Base-by-base conservation (phyloP, 2,888 invertebrate genomes). In the Microctonus brassicae region DNA sequence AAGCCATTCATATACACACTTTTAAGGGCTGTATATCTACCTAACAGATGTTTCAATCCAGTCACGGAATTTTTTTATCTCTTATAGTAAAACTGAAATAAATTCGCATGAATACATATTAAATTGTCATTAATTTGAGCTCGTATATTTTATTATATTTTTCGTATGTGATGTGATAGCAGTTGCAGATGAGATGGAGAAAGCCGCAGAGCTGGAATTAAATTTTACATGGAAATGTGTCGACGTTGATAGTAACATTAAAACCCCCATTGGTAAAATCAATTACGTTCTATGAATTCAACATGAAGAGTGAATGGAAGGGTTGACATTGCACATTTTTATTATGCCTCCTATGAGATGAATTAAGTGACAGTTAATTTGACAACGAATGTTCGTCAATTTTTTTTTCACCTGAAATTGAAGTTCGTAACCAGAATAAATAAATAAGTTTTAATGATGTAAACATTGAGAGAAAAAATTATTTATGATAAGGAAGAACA, bases 241-340 rank as follows among this genome's bases (percentile, higher is more conserved):
- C n/a, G n/a, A 39, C 39, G 39, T n/a, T 17, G 47, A 20, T n/a
- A 4, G 17, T n/a, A n/a, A 47, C 17, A 57, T 33, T 39, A 36
- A 39, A 47, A 3, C 9, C 58, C 53, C 80, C 76, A 79, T 81
- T 77, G 78, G 76, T 79, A 76, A 85, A 85, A 85, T 84, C 83
- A 85, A 84, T 85, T 84, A 83, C 77, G 78, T 77, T 76, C 80
- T 81, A 85, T 84, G 83, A 85, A 85, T 84, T 80, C 81, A 80
- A 80, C 81, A 84, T 79, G 80, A 81, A 80, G 80, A 78, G 78
- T 75, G 73, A 77, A 57, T 34, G 69, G 39, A 47, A 70, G 75
- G 72, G 71, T 68, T 67, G 75, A 73, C 73, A 76, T 72, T 65
- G 70, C 70, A 62, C 66, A 76, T 74, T 73, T 74, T 55, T 55